A percentile compares a stretch with the other conserved stretches of the same genome.
Conservation (phyloP, 2,888 invertebrate species). For the Scaeva pyrastri region DNA sequence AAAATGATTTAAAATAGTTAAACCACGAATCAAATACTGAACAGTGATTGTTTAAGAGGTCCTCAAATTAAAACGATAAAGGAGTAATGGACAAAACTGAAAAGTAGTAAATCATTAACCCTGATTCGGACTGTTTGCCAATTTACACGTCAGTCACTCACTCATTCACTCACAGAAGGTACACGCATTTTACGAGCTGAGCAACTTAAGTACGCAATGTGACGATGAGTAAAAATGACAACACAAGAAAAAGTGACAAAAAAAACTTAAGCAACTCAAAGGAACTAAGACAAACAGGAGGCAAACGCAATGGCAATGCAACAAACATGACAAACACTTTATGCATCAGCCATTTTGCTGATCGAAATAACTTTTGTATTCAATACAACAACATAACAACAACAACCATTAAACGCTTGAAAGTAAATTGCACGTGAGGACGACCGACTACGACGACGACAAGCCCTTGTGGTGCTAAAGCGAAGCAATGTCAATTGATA, state of each 20-base stretch:
- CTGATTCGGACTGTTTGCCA: conserved; percentile 18
- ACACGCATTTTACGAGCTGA: conserved; percentile 44
- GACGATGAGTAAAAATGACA: conserved; percentile 54
- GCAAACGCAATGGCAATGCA: conserved; percentile 41
- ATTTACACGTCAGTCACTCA: conserved; percentile 52
- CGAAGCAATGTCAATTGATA: conserved; percentile 73
- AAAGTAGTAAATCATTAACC: conserved; percentile 1
- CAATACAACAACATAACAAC: conserved; percentile 31
- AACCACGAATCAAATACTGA: too few relatives aligned
- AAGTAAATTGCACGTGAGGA: conserved; percentile 63
- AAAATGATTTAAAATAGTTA: too few relatives aligned
- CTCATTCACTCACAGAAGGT: neutral
- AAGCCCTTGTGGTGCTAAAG: neutral
- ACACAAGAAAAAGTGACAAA: conserved; percentile 17
- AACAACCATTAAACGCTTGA: conserved; percentile 51
- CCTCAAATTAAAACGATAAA: too few relatives aligned
- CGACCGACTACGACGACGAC: conserved; percentile 37
- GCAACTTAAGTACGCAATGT: conserved; percentile 6
- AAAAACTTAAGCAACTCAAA: neutral
- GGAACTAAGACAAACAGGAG: neutral
- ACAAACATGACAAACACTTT: conserved; percentile 54
- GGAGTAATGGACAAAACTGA: neutral
- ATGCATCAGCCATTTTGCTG: conserved; percentile 55
- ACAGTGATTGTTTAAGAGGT: too few relatives aligned
- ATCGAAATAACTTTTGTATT: conserved; percentile 77